Evolutionary conservation across 1,140 invertebrate species (phyloP), one percentile per base, ranked within the genome.

Genomic region (Lerema accius): DNA sequence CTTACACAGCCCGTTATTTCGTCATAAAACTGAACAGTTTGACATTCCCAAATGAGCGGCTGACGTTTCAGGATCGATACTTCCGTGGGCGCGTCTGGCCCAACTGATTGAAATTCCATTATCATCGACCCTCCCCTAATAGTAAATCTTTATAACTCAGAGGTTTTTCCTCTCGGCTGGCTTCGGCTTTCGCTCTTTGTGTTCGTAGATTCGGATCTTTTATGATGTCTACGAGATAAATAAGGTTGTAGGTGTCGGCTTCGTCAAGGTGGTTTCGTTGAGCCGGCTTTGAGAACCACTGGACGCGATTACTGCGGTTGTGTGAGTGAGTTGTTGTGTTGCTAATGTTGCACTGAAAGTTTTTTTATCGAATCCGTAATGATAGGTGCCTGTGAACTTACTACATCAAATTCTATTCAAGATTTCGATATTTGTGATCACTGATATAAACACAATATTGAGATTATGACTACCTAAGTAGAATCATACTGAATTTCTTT

Each of bases 81-180:
- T 10, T 46, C 35, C 46, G 37, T 42, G 4, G 43, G 11, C 56
- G 60, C 60, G 58, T 48, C 56, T 53, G 63, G 49, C 73, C 65
- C 67, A 63, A 63, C 81, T 87, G 81, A 87, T 87, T 87, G 84
- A 87, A 85, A 87, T 85, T 85, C 82, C 80, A 87, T 87, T 86
- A 87, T 84, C 79, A 86, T 77, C 69, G 67, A 63, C 81, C 78
- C 80, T 73, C 62, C 66, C 69, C 71, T 75, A 67, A 74, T 65
- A 71, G 73, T 76, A 71, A 74, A 79, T 79, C 73, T 74, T 74
- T 64, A 63, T 58, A 55, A 69, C 59, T 59, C 55, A 59, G 60
- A 73, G 71, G 70, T 71, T 82, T 82, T 86, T 80, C 75, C 76
- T 76, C 68, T 65, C 66, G 63, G 55, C 69, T 66, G 71, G 56